phyloP scores from a whole-genome alignment of 2,797 vertebrate species.

The Protonibea diacanthus region DNA sequence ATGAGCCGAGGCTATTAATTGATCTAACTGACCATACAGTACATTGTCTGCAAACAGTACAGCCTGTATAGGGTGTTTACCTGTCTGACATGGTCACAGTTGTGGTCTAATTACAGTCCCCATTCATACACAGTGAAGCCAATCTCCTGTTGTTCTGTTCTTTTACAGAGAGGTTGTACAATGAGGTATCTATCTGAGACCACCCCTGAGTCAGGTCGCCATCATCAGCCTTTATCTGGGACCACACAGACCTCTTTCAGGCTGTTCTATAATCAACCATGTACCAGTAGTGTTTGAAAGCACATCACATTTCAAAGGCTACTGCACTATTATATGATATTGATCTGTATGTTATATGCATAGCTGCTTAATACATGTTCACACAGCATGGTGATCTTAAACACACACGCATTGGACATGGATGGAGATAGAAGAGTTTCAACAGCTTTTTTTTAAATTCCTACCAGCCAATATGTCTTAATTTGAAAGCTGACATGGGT shows the following conservation, averaged over 20 bases:
- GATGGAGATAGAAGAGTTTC: slow-evolving; percentile 32
- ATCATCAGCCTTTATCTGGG: slow-evolving; percentile 34
- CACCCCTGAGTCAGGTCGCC: slow-evolving; percentile 24
- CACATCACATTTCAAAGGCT: slow-evolving; percentile 29
- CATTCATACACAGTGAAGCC: slow-evolving; percentile 23
- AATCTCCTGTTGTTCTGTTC: slow-evolving; percentile 39
- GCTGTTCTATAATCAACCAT: slow-evolving; percentile 29
- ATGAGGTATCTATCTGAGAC: slow-evolving; percentile 14
- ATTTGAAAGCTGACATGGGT: slow-evolving; percentile 58
- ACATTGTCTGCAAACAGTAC: slow-evolving; percentile 27
- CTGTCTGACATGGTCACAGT: slow-evolving; percentile 4
- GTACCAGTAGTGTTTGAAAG: slow-evolving; percentile 32
- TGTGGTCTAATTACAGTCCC: slow-evolving; percentile 48
- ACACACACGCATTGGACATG: slow-evolving; percentile 4
- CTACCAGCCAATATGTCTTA: slow-evolving; percentile 61
- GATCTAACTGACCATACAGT: slow-evolving; percentile 35
- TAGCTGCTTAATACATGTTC: background rate
- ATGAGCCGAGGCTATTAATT: slow-evolving; percentile 34
- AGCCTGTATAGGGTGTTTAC: slow-evolving; percentile 41
- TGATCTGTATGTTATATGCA: slow-evolving; percentile 27
- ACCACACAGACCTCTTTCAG: slow-evolving; percentile 12
- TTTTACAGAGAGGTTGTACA: slow-evolving; percentile 30
- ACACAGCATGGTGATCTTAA: slow-evolving; percentile 12
- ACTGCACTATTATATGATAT: slow-evolving; percentile 14
- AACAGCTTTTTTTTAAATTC: slow-evolving; percentile 1